Base-by-base conservation (phyloP, 2,888 invertebrate genomes). In the Caradrina kadenii region DNA sequence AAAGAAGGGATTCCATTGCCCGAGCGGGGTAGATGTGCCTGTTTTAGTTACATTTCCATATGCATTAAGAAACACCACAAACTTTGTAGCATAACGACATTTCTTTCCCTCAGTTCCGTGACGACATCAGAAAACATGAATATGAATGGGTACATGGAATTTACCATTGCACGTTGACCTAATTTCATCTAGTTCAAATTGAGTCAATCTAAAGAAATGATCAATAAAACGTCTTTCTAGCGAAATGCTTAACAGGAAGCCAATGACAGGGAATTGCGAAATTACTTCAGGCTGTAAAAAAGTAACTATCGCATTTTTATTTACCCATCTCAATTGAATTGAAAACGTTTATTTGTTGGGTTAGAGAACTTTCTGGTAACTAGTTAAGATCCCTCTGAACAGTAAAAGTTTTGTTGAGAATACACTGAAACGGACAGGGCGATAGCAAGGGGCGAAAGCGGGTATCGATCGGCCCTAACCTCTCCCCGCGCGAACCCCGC, bases 391-490 rank as follows among this genome's bases (percentile, higher is more conserved):
- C 76, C 73, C 68, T 76, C 79, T 80, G 79, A 80, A 84, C 82
- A 82, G 83, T 81, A 83, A 83, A 76, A 82, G 83, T 81, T 83
- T 86, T 79, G 84, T 86, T 88, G 89, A 85, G 89, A 90, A 90
- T 87, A 91, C 87, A 89, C 83, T 86, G 88, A 87, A 89, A 87
- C 89, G 88, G 83, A 87, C 87, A 89, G 88, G 90, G 89, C 89
- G 88, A 91, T 89, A 92, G 91, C 91, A 91, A 90, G 91, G 90
- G 89, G 91, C 92, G 90, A 93, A 92, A 92, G 92, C 93, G 89
- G 87, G 86, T 94, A 94, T 95, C 94, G 95, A 95, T 94, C 95
- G 92, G 90, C 93, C 94, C 94, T 94, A 92, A 85, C 90, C 89
- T 86, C 89, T 77, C 88, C 84, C 87, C 89, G 87, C 86, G 84